A percentile compares a stretch with the other conserved stretches of the same genome.
phyloP scores from a whole-genome alignment of 23 tunicate species.

The Trididemnum clinides region DNA sequence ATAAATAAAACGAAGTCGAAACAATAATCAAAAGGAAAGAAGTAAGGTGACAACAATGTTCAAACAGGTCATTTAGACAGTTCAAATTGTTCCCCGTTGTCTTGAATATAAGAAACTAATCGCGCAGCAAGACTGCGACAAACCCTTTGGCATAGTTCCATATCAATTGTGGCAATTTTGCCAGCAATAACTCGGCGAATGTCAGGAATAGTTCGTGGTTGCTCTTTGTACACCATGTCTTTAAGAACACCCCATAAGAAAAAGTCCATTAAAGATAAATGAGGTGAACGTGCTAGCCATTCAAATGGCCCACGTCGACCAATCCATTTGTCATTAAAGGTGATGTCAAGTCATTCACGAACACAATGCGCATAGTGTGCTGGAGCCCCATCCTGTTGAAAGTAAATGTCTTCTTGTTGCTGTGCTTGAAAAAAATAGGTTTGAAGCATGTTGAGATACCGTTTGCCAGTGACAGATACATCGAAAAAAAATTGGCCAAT shows the following conservation, averaged over 20 bases:
- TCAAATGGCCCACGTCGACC: slow-evolving; percentile 38
- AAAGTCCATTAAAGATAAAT: slow-evolving; percentile 42
- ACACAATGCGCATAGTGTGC: slow-evolving; percentile 30
- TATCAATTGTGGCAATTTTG: slow-evolving; percentile 34
- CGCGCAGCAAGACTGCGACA: slow-evolving; percentile 26
- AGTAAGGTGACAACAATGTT: slow-evolving; percentile 9
- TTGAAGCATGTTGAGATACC: slow-evolving; percentile 33
- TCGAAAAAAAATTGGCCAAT: slow-evolving; percentile 28
- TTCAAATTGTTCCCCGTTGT: slow-evolving; percentile 32
- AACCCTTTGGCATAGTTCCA: slow-evolving; percentile 46
- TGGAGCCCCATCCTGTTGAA: slow-evolving; percentile 25
- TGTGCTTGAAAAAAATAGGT: slow-evolving; percentile 21
- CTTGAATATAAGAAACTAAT: slow-evolving; percentile 17
- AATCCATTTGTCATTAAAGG: slow-evolving; percentile 26
- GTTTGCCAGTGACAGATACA: slow-evolving; percentile 33
- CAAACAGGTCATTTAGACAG: background rate
- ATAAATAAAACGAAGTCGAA: slow-evolving; percentile 15
- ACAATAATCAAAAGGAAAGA: background rate
- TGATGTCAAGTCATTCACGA: slow-evolving; percentile 28
- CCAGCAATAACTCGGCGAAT: slow-evolving; percentile 42
- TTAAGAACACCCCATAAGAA: slow-evolving; percentile 40
- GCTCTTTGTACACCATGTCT: slow-evolving; percentile 40
- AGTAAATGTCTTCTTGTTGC: slow-evolving; percentile 34
- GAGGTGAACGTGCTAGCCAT: slow-evolving; percentile 39
- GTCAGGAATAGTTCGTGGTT: slow-evolving; percentile 45